These are phyloP conservation scores for Telmatherina bonti DNA, from an alignment of 2,797 vertebrate species.

Conservation along the genomic window DNA sequence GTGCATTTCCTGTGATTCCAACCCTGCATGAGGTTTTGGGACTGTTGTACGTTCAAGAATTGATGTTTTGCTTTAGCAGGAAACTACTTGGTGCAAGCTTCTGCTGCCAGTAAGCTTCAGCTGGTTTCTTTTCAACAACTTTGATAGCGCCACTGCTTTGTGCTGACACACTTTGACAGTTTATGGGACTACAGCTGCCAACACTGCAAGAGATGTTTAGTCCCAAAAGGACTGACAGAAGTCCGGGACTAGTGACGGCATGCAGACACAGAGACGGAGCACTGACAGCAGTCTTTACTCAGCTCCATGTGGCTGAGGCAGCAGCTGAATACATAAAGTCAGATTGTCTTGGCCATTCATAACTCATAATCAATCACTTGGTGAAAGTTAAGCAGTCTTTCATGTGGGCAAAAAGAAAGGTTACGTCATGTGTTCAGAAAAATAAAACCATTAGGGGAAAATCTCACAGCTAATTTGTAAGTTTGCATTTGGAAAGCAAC, in stretches of 20 bases:
- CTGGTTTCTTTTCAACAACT: conserved; percentile 31
- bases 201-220: conserved; percentile 4
- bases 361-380: conserved; percentile 11
- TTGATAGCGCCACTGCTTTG: conserved; percentile 32
- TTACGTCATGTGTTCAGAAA: too few relatives aligned
- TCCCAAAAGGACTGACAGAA: conserved; percentile 29
- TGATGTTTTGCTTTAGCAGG: conserved; percentile 12
- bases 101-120: conserved; percentile 26
- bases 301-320: conserved; percentile 4
- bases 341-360: conserved; percentile 28
- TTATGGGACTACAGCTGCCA: conserved; percentile 35
- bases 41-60: not conserved
- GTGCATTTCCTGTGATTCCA: too few relatives aligned
- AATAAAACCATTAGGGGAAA: too few relatives aligned
- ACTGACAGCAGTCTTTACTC: conserved; percentile 18
- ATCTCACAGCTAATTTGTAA: too few relatives aligned
- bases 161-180: conserved; percentile 43
- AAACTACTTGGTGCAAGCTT: conserved; percentile 3
- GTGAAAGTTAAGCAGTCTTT: not conserved
- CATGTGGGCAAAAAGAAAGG: too few relatives aligned
- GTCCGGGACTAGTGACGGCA: conserved; percentile 38
- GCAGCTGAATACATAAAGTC: conserved; percentile 20
- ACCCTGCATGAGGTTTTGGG: not conserved
- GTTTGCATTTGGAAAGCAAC: not conserved
- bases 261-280: conserved; percentile 13